Conservation (phyloP, 2,888 invertebrate species). For the Cancer borealis region DNA sequence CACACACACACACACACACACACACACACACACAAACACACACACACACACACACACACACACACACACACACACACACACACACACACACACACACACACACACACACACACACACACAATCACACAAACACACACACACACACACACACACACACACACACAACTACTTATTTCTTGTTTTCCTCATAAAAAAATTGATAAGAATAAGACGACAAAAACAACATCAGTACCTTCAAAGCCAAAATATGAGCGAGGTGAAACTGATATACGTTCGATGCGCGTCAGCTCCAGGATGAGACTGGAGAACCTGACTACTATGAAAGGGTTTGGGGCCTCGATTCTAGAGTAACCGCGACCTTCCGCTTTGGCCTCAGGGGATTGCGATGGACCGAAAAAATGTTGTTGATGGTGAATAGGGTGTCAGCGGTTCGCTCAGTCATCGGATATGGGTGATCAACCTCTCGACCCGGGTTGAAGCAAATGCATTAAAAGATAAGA, state of each 20-base stretch:
- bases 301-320: not conserved
- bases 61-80: constrained; percentile 16
- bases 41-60: constrained; percentile 47
- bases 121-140: constrained; percentile 46
- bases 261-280: not conserved
- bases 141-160: constrained; percentile 37
- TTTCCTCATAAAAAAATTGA: no score
- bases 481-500: no score
- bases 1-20: not conserved
- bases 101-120: constrained; percentile 25
- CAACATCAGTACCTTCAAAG: not conserved
- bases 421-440: not conserved
- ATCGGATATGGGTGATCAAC: not conserved
- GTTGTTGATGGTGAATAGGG: not conserved
- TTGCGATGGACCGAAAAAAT: not conserved
- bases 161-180: not conserved
- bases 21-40: constrained; percentile 47
- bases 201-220: no score
- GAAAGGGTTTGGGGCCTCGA: not conserved
- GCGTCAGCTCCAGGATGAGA: not conserved
- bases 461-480: not conserved
- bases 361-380: not conserved
- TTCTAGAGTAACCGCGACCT: not conserved
- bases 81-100: not conserved
- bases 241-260: not conserved